phyloP scores from a whole-genome alignment of 2,888 invertebrate genomes.

The Heliconius cydno region DNA sequence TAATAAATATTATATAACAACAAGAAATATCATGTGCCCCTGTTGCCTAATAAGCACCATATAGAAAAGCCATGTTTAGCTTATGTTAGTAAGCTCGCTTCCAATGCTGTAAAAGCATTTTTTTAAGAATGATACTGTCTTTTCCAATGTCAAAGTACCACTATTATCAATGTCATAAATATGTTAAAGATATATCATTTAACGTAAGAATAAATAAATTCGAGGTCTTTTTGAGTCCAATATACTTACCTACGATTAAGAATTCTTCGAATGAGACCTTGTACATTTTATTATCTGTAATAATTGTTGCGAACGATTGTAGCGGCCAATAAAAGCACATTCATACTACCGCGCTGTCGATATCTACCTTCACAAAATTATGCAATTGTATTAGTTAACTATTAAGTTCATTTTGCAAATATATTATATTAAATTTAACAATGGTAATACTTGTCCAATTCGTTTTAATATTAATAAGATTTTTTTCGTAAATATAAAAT shows the following conservation, averaged over 20 bases:
- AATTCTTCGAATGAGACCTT: slow-evolving; percentile 50
- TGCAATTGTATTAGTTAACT: slow-evolving; percentile 18
- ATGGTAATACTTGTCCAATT: background rate
- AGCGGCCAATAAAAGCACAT: slow-evolving; percentile 39
- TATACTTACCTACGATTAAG: slow-evolving; percentile 46
- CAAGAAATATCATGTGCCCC: too few species aligned
- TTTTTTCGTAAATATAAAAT: background rate
- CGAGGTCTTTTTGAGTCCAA: slow-evolving; percentile 43
- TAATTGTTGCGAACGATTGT: slow-evolving; percentile 47
- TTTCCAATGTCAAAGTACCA: background rate
- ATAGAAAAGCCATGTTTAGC: background rate
- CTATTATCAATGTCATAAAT: background rate
- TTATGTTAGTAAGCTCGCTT: background rate
- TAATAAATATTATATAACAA: too few species aligned
- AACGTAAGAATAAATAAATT: slow-evolving; percentile 15
- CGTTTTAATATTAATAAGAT: background rate
- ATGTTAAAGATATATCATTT: slow-evolving; percentile 11
- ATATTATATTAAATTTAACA: slow-evolving; percentile 1
- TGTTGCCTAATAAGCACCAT: background rate
- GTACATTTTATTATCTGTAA: slow-evolving; percentile 47
- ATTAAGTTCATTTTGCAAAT: background rate
- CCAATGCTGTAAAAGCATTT: background rate
- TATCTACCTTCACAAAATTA: slow-evolving; percentile 14
- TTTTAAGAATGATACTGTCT: background rate
- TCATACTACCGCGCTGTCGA: slow-evolving; percentile 29